These are phyloP conservation scores for Psettodes erumei DNA, from an alignment of 2,113 vertebrate genomes.

Conservation along the genomic window DNA sequence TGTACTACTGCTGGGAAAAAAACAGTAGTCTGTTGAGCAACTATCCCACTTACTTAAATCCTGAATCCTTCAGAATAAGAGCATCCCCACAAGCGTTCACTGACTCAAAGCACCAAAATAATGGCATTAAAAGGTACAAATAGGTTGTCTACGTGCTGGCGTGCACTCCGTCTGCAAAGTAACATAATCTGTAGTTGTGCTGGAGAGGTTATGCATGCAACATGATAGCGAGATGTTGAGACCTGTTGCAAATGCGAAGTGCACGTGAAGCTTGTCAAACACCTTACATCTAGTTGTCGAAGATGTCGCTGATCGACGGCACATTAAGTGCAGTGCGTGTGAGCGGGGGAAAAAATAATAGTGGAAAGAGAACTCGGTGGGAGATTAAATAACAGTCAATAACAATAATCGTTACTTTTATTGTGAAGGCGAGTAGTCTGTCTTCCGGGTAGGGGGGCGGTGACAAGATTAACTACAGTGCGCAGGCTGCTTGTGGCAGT, in stretches of 20 bases:
- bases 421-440: not conserved
- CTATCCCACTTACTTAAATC: not conserved
- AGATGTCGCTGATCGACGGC: rapidly evolving
- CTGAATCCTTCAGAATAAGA: slow-evolving; percentile 20
- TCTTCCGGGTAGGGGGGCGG: slow-evolving; percentile 39
- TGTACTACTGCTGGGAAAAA: not conserved
- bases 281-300: too few species aligned
- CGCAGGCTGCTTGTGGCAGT: not conserved
- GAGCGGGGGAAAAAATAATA: too few species aligned
- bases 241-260: not conserved
- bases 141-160: not conserved
- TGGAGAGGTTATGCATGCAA: not conserved
- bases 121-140: not conserved
- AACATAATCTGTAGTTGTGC: not conserved
- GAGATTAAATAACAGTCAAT: too few species aligned
- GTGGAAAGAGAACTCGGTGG: too few species aligned
- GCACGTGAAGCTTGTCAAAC: not conserved
- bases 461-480: not conserved
- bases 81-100: not conserved
- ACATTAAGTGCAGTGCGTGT: not conserved
- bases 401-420: too few species aligned
- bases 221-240: not conserved
- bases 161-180: not conserved
- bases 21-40: not conserved
- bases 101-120: too few species aligned